These are phyloP conservation scores for Chlamydotis undulata DNA, from an alignment of 2,113 vertebrate genomes.

Conservation along the genomic window DNA sequence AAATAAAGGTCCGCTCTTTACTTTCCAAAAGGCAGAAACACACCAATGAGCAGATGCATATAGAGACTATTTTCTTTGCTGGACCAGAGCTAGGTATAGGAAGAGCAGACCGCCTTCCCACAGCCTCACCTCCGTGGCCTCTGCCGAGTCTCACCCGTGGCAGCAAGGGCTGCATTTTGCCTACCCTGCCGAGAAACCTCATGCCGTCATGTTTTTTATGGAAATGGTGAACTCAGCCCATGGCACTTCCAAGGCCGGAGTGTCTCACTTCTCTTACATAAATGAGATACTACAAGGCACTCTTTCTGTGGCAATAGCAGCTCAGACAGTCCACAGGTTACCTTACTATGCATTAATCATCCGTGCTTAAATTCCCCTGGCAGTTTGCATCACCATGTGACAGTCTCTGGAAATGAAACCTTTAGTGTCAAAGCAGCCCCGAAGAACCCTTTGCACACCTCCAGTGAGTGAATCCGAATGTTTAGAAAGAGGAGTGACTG, in stretches of 20 bases:
- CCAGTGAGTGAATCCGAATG: background rate
- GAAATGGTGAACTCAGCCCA: background rate
- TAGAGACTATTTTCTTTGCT: background rate
- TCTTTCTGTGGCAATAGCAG: background rate
- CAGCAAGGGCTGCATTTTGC: background rate
- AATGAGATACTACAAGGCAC: background rate
- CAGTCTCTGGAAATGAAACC: background rate
- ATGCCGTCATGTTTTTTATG: background rate
- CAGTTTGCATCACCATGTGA: background rate
- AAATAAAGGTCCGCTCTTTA: background rate
- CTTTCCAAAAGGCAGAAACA: background rate
- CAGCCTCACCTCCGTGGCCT: background rate
- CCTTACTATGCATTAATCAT: background rate
- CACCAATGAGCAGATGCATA: background rate
- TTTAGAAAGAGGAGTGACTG: background rate
- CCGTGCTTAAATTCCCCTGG: background rate
- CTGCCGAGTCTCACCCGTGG: accelerated
- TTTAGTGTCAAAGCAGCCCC: background rate
- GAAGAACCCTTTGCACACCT: background rate
- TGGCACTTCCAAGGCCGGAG: background rate
- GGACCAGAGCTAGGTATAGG: background rate
- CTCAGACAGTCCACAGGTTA: background rate
- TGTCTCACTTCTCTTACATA: background rate
- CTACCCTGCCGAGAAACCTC: background rate
- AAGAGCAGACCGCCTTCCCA: background rate